Base-by-base conservation (phyloP, 1,140 invertebrate species). In the Andricus grossulariae region DNA sequence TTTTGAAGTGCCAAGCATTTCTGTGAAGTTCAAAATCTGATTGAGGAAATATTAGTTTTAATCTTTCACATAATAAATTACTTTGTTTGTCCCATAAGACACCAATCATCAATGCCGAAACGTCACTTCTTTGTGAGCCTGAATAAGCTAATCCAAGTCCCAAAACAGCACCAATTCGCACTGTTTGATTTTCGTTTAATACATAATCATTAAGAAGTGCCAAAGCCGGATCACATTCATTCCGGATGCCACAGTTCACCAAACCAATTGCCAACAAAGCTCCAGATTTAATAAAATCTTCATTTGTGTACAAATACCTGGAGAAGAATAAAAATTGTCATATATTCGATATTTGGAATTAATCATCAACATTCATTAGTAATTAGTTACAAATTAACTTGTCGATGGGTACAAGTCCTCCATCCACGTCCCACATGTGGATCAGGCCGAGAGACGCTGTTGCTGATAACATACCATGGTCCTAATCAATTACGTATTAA, bases 361-460 rank as follows among this genome's bases (percentile, higher is more conserved):
- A 21, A 72, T 16, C 50, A 12, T 72, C 19, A 10, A 5, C 71
- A 49, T 72, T 50, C 50, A 19, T 15, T 50, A 72, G 3, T 66
- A 66, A 66, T 66, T 66, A 66, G 60, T 66, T 66, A 66, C 25
- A 66, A 66, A 66, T 66, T 66, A 66, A 66, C 91, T 99, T 99
- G 91, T 99, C 99, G 84, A 99, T 99, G 79, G 98, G 98, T 0
- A 97, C 98, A 16, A 99, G 92, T 81, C 99, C 98, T 66, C 98
- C 98, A 89, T 99, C 99, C 2, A 99, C 98, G 92, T 99, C 99
- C 99, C 99, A 99, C 3, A 99, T 90, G 25, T 99, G 93, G 70
- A 97, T 94, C 72, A 99, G 93, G 57, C 99, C 99, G 1, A 99
- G 92, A 0, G 98, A 99, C 0, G 99, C 99, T 3, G 98, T 99